These are phyloP conservation scores for Drosophila watanabei DNA, from an alignment of 1,140 invertebrate genomes.

Conservation along the genomic window DNA sequence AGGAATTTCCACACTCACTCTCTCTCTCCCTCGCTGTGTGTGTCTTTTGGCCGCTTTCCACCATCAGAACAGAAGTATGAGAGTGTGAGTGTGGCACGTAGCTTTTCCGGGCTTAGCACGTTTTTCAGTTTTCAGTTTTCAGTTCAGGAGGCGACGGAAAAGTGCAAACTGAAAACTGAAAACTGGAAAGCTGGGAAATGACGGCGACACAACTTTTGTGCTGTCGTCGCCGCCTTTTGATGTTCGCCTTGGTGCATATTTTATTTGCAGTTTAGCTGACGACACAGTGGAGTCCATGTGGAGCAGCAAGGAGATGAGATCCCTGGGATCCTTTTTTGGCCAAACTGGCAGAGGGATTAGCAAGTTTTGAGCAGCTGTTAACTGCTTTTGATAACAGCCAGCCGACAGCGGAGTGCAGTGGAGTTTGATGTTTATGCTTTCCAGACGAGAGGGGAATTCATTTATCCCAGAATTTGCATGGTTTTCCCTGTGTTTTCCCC, in stretches of 20 bases:
- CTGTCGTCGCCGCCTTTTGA: constrained; percentile 75
- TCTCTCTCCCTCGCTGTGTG: constrained; percentile 1
- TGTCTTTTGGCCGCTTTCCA: constrained; percentile 11
- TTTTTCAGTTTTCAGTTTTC: constrained; percentile 54
- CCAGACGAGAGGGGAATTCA: constrained; percentile 2
- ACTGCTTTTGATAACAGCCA: constrained; percentile 33
- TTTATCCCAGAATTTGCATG: background rate
- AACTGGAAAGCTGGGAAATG: constrained; percentile 23
- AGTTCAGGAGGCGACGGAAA: constrained; percentile 44
- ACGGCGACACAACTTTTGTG: constrained; percentile 62
- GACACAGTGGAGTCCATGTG: constrained; percentile 61
- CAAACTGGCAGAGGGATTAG: constrained; percentile 35
- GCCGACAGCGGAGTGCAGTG: background rate
- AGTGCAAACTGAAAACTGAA: constrained; percentile 29
- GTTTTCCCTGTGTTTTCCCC: background rate
- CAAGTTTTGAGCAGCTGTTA: constrained; percentile 44
- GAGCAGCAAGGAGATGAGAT: background rate
- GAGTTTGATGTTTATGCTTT: constrained; percentile 22
- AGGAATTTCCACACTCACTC: constrained; percentile 46
- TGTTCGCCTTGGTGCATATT: constrained; percentile 78
- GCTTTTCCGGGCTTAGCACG: constrained; percentile 75
- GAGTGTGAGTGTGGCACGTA: constrained; percentile 61
- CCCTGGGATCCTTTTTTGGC: constrained; percentile 2
- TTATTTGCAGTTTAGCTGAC: constrained; percentile 78
- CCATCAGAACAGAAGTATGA: background rate